Percentiles rank a stretch among this genome's conserved stretches.
phyloP scores from a whole-genome alignment of 2,888 invertebrate genomes.

The Drosophila setosimentum region DNA sequence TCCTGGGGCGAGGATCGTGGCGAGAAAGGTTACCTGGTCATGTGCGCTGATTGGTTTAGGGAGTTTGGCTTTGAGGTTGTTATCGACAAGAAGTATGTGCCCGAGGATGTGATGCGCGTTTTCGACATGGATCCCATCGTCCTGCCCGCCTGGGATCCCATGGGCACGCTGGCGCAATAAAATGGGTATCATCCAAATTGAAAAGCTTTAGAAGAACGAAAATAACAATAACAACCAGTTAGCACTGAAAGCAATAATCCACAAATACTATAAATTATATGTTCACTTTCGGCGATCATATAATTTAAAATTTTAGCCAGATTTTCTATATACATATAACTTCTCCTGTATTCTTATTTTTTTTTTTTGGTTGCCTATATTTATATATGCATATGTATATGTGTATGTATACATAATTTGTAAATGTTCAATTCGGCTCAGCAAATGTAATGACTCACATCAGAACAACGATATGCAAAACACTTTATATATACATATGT shows the following conservation, averaged over 20 bases:
- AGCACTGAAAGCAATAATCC: constrained; percentile 50
- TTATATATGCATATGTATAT: constrained; percentile 9
- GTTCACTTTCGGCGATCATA: constrained; percentile 35
- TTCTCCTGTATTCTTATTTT: constrained; percentile 2
- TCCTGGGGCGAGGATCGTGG: constrained; percentile 96
- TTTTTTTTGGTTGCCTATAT: constrained; percentile 18
- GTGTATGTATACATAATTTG: constrained; percentile 11
- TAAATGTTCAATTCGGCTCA: constrained; percentile 11
- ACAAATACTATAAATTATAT: constrained; percentile 38
- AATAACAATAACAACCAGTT: constrained; percentile 31
- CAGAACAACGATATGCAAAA: constrained; percentile 2
- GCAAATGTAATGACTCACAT: constrained; percentile 17
- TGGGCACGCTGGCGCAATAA: constrained; percentile 91
- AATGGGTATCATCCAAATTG: constrained; percentile 26
- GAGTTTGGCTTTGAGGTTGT: constrained; percentile 96
- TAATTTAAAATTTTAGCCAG: constrained; percentile 40
- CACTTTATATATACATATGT: constrained; percentile 10
- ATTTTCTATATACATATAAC: constrained; percentile 18
- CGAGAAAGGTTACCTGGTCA: constrained; percentile 93
- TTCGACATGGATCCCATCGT: constrained; percentile 91
- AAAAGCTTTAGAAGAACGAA: constrained; percentile 64
- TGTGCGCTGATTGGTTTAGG: constrained; percentile 94
- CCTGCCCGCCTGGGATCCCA: constrained; percentile 97
- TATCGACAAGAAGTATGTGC: constrained; percentile 93
- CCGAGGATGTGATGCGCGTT: constrained; percentile 90